These are phyloP conservation scores for Eupithecia subumbrata DNA, from an alignment of 2,888 invertebrate species.

Conservation along the genomic window DNA sequence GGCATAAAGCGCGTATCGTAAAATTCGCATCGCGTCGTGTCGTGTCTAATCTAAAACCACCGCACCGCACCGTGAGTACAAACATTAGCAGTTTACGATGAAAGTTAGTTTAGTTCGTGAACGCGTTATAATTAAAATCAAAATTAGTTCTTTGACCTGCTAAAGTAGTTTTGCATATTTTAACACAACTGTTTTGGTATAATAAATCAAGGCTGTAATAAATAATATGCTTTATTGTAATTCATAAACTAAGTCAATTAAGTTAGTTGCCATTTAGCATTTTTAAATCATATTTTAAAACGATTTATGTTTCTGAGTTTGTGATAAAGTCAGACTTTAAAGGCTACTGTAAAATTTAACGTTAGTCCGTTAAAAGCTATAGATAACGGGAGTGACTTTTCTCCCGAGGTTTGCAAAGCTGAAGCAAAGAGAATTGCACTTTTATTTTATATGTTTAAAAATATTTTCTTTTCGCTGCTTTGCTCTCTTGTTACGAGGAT, in stretches of 20 bases:
- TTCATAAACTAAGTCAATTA: slow-evolving; percentile 23
- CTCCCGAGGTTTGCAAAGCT: slow-evolving; percentile 14
- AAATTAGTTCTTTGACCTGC: slow-evolving; percentile 31
- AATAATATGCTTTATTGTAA: slow-evolving; percentile 20
- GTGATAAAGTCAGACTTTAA: slow-evolving; percentile 17
- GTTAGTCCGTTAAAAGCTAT: slow-evolving; percentile 13
- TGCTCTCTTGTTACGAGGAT: neutral
- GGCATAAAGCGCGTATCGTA: neutral
- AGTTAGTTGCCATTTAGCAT: slow-evolving; percentile 5
- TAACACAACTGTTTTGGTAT: slow-evolving; percentile 27
- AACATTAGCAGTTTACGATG: slow-evolving; percentile 27
- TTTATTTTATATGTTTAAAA: slow-evolving; percentile 10
- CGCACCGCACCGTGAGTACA: slow-evolving; percentile 23
- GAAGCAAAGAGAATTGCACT: slow-evolving; percentile 15
- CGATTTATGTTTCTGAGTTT: slow-evolving; percentile 10
- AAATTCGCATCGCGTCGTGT: slow-evolving; percentile 3
- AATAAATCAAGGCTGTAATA: slow-evolving; percentile 25
- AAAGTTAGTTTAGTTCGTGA: slow-evolving; percentile 25
- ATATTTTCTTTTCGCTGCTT: neutral
- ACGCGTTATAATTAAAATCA: slow-evolving; percentile 29
- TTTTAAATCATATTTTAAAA: slow-evolving; percentile 5
- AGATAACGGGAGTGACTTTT: slow-evolving; percentile 12
- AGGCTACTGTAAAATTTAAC: slow-evolving; percentile 15
- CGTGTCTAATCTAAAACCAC: neutral
- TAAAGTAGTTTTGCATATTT: slow-evolving; percentile 31